These are phyloP conservation scores for Nymphalis io DNA, from an alignment of 1,140 invertebrate genomes.

Conservation along the genomic window DNA sequence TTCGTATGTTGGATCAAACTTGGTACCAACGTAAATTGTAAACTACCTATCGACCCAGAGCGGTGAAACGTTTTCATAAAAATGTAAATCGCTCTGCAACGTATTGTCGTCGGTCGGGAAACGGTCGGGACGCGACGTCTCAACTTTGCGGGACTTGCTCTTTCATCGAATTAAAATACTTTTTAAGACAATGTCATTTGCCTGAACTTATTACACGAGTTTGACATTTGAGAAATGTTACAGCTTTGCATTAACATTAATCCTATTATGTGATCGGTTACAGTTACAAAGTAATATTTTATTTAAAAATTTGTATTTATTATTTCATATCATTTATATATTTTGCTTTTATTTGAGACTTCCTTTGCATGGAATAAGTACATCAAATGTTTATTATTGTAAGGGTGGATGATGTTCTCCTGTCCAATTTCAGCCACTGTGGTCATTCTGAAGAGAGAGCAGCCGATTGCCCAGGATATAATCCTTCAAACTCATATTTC, in stretches of 20 bases:
- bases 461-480: too few relatives aligned
- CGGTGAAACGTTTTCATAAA: constrained; percentile 72
- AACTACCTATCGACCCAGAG: constrained; percentile 23
- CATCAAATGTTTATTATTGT: too few relatives aligned
- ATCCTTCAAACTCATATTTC: too few relatives aligned
- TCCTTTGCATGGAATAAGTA: too few relatives aligned
- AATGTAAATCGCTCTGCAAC: constrained; percentile 67
- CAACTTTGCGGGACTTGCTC: constrained; percentile 55
- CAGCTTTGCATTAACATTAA: constrained; percentile 12
- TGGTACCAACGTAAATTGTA: background rate
- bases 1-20: constrained; percentile 20
- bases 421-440: too few relatives aligned
- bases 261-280: background rate
- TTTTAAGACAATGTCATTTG: constrained; percentile 65
- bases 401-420: too few relatives aligned
- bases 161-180: constrained; percentile 73
- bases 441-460: too few relatives aligned
- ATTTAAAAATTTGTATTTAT: background rate
- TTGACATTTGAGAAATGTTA: constrained; percentile 22
- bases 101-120: constrained; percentile 55
- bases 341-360: too few relatives aligned
- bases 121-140: constrained; percentile 37
- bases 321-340: background rate
- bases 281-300: background rate
- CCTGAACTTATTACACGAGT: constrained; percentile 36